These are phyloP conservation scores for Pristiophorus japonicus DNA, from an alignment of 2,113 vertebrate species.

Conservation along the genomic window DNA sequence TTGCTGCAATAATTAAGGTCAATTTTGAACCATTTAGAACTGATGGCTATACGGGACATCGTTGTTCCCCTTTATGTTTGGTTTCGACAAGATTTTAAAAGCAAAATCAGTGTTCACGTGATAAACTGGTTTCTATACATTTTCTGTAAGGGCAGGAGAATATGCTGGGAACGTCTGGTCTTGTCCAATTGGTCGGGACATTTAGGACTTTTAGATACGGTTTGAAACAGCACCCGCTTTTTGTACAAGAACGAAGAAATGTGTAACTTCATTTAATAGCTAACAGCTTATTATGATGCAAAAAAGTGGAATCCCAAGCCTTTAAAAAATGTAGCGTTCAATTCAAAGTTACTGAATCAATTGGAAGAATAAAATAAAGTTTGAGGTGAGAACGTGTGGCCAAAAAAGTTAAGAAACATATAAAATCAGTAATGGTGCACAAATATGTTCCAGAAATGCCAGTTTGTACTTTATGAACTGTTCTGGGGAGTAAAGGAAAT, in stretches of 20 bases:
- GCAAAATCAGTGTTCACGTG: background rate
- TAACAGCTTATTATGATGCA: background rate
- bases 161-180: too few relatives aligned
- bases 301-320: background rate
- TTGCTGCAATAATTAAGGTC: background rate
- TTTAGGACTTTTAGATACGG: background rate
- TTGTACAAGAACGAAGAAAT: background rate
- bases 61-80: background rate
- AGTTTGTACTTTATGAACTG: background rate
- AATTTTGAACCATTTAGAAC: background rate
- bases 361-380: background rate
- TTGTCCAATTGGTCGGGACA: background rate
- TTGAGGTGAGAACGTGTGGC: background rate
- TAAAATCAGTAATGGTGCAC: background rate
- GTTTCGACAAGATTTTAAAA: background rate
- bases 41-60: background rate
- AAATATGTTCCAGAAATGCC: background rate
- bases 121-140: too few relatives aligned
- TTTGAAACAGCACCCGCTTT: background rate
- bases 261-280: background rate
- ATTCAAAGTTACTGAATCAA: background rate
- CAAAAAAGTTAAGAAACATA: background rate
- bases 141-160: background rate
- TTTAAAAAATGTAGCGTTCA: background rate
- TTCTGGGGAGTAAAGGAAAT: background rate